Evolutionary conservation across 2,888 invertebrate species (phyloP).

Genomic region (Heliconius erato): DNA sequence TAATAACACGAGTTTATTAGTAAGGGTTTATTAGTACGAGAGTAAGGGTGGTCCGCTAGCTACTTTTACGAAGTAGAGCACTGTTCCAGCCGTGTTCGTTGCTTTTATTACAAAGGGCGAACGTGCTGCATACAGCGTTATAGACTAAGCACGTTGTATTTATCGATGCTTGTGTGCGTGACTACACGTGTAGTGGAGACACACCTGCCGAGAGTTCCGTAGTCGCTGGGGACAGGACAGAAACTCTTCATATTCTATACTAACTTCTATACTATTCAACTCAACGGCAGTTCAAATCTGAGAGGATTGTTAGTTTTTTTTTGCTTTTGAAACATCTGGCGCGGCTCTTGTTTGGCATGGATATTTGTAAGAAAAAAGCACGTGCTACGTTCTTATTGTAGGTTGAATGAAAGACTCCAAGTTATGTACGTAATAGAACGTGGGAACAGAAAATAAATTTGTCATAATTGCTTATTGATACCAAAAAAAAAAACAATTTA

Average conservation of each 20-base stretch:
- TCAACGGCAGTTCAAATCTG: conserved; percentile 58
- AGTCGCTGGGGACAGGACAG: conserved; percentile 44
- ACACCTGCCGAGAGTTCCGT: conserved; percentile 58
- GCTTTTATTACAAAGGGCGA: conserved; percentile 68
- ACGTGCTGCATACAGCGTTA: conserved; percentile 61
- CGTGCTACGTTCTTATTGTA: conserved; percentile 69
- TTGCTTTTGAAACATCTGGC: conserved; percentile 71
- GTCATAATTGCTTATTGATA: background rate
- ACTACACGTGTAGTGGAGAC: conserved; percentile 56
- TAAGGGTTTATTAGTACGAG: no score
- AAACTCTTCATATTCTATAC: conserved; percentile 53
- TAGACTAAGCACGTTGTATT: conserved; percentile 49
- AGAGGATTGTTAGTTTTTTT: conserved; percentile 63
- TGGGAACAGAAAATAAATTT: conserved; percentile 53
- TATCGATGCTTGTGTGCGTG: conserved; percentile 56
- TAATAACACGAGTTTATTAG: background rate
- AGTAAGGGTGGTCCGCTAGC: background rate
- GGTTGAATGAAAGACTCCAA: conserved; percentile 36
- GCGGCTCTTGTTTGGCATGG: conserved; percentile 64
- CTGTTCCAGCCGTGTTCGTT: conserved; percentile 50
- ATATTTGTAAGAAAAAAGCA: conserved; percentile 62
- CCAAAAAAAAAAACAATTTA: background rate
- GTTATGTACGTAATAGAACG: conserved; percentile 21
- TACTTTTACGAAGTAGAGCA: conserved; percentile 64
- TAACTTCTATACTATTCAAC: conserved; percentile 63